Base-by-base conservation (phyloP, 2,797 vertebrate genomes). In the Buceros bicornis region DNA sequence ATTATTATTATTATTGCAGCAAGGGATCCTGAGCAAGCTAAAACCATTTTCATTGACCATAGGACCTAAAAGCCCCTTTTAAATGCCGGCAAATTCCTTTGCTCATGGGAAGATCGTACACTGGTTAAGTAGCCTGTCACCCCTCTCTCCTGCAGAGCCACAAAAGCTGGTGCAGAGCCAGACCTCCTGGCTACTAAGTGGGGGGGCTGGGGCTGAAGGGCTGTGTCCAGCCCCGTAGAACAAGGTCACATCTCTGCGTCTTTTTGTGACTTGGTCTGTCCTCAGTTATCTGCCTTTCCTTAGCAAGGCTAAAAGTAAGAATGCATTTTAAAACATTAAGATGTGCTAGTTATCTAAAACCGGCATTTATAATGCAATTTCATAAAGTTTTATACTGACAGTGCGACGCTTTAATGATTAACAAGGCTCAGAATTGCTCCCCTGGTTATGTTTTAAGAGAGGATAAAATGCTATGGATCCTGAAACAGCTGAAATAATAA, bases 341-440 rank as follows among this genome's bases (percentile, higher is more conserved):
- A 97, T 89, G 67, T 93, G 93, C 89, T 95, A 83, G 94, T 97
- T 98, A 90, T 96, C 97, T 96, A 96, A 96, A 98, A 78, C 77
- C 96, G 97, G 91, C 96, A 97, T 97, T 97, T 98, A 96, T 96
- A 97, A 96, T 94, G 94, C 91, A 94, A 79, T 97, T 97, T 95
- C 93, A 90, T 96, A 91, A 97, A 98, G 95, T 97, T 98, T 97
- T 97, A 94, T 97, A 97, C 84, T 82, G 74, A 98, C 94, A 95
- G 92, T 85, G 71, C 51, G 80, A 93, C 72, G 42, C 92, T 97
- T 97, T 97, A 97, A 97, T 97, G 97, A 97, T 98, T 97, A 98
- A 98, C 97, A 97, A 97, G 97, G 95, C 91, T 97, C 81, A 66
- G 90, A 97, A 98, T 96, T 96, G 60, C 94, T 97, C 97, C 96